Base-by-base conservation (phyloP, 2,888 invertebrate species). In the Cancer borealis region DNA sequence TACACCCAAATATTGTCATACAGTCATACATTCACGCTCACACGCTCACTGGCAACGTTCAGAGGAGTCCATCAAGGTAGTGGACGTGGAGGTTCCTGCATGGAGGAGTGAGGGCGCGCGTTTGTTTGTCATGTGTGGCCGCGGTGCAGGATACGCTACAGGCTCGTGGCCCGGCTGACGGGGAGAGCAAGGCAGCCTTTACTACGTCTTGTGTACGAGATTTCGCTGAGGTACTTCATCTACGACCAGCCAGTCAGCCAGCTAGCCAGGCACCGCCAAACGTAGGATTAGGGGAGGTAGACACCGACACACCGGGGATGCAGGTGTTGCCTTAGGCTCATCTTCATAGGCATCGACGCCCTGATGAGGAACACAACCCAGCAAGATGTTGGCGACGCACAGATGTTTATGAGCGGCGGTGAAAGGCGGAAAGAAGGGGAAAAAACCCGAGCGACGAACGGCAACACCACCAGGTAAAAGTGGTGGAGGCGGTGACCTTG, bases 401-500 rank as follows among this genome's bases (percentile, higher is more conserved):
- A 84, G 84, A n/a, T 46, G 46, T 26, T 49, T 12, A 10, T 17
- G 49, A 46, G 49, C 10, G 47, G 49, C 39, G 49, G 88, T 49
- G 46, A 49, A 88, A 49, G n/a, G 46, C 30, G n/a, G 47, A 47
- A 26, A 46, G 49, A 49, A 14, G 21, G 49, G 10, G 46, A 49
- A 88, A 26, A 47, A 47, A 46, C 6, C 46, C 30, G 39, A 39
- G 49, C 30, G 90, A 54, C 49, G 14, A 39, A 45, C 66, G n/a
- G 47, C 26, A 79, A 79, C 91, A 91, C 14, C 91, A 91, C 45
- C 39, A 79, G 73, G 91, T 79, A 91, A 91, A 91, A 91, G 91
- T 91, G 54, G 91, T 14, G 17, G 46, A 91, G 66, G 66, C 39
- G 91, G 45, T 91, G 91, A 91, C 91, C 91, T 91, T 91, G 91